A percentile compares a stretch with the other conserved stretches of the same genome.
Evolutionary conservation across 1,140 invertebrate genomes (phyloP).

Genomic region (Hylyphantes graminicola): DNA sequence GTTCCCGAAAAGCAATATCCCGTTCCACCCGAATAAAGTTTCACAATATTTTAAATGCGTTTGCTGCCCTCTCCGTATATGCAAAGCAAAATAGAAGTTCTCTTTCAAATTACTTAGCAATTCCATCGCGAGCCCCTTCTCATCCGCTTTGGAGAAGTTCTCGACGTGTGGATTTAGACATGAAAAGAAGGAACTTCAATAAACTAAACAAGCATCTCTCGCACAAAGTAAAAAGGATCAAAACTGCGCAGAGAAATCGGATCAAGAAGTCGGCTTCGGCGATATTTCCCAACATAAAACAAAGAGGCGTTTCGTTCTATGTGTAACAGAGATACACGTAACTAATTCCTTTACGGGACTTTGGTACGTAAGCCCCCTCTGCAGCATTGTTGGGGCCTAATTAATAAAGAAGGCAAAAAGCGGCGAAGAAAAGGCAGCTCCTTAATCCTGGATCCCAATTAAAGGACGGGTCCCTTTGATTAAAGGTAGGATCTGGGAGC

Average conservation of each 20-base stretch:
- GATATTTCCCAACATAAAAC: conserved; percentile 30
- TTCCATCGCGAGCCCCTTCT: conserved; percentile 1
- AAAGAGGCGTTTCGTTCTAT: not conserved
- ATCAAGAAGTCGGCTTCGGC: conserved; percentile 12
- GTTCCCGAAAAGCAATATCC: conserved; percentile 1
- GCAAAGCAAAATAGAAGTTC: conserved; percentile 25
- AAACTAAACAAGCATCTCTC: conserved; percentile 28
- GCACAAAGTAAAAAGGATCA: not conserved
- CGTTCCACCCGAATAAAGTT: not conserved
- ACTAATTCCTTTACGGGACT: conserved; percentile 50
- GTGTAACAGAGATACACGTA: conserved; percentile 11
- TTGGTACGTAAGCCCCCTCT: conserved; percentile 22
- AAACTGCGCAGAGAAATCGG: not conserved
- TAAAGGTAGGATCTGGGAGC: conserved; percentile 40
- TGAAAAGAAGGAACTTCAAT: conserved; percentile 27
- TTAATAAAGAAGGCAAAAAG: conserved; percentile 45
- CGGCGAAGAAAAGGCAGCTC: conserved; percentile 43
- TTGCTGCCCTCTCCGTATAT: not conserved
- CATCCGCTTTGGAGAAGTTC: conserved; percentile 40
- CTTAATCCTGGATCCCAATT: conserved; percentile 53
- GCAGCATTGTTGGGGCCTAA: conserved; percentile 38
- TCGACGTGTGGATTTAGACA: conserved; percentile 20
- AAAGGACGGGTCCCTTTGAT: conserved; percentile 46
- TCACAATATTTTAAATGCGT: conserved; percentile 51
- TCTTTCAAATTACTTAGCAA: conserved; percentile 45